phyloP scores from a whole-genome alignment of 2,888 invertebrate species.

The Abscondita cerata region DNA sequence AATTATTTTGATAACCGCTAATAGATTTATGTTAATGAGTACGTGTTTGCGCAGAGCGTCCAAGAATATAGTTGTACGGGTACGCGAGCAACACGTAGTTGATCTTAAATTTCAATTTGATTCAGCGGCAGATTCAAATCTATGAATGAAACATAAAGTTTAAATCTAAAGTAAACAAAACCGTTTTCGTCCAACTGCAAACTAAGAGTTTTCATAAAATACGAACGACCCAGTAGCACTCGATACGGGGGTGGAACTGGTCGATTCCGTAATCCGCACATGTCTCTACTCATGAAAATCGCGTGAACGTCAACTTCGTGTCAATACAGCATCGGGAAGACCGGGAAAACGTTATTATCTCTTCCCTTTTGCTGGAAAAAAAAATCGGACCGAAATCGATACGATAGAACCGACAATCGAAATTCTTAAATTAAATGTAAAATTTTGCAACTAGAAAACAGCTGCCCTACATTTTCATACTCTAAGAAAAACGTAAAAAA shows the following conservation, averaged over 20 bases:
- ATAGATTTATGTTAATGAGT: too few species aligned
- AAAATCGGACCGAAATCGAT: not conserved
- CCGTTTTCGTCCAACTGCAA: constrained; percentile 28
- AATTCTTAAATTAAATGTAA: not conserved
- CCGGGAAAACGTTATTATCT: not conserved
- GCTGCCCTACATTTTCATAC: constrained; percentile 20
- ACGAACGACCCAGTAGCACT: constrained; percentile 26
- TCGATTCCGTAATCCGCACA: constrained; percentile 41
- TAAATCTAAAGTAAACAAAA: constrained; percentile 38
- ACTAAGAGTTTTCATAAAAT: constrained; percentile 26
- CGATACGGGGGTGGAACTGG: constrained; percentile 28
- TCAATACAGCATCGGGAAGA: constrained; percentile 15
- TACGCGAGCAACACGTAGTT: constrained; percentile 45
- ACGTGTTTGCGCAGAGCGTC: too few species aligned
- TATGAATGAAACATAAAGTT: constrained; percentile 48
- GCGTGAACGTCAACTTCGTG: constrained; percentile 32
- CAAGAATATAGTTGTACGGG: too few species aligned
- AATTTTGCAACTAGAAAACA: not conserved
- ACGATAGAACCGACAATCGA: not conserved
- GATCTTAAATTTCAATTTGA: constrained; percentile 35
- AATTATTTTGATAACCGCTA: too few species aligned
- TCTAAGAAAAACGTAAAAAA: constrained; percentile 21
- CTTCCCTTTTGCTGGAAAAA: not conserved
- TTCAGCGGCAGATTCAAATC: constrained; percentile 43
- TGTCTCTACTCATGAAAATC: constrained; percentile 35